Evolutionary conservation across 2,113 vertebrate species (phyloP).

Genomic region (Xenus cinereus): DNA sequence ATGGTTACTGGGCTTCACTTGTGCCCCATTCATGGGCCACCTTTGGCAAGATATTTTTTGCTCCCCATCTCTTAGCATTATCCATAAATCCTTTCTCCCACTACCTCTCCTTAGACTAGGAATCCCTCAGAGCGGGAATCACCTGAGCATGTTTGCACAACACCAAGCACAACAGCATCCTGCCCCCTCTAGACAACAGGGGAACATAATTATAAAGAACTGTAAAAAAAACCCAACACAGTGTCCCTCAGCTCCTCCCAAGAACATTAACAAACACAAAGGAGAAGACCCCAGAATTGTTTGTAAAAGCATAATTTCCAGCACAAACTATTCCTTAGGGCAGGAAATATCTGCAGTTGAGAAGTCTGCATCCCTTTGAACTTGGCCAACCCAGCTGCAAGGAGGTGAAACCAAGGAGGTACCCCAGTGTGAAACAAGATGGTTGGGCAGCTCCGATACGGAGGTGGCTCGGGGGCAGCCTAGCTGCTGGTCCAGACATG

Average conservation of each 20-base stretch:
- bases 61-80: background rate
- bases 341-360: background rate
- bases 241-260: background rate
- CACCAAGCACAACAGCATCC: rapidly evolving
- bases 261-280: background rate
- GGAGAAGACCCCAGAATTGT: background rate
- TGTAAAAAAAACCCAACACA: rapidly evolving
- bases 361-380: background rate
- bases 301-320: background rate
- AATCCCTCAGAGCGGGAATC: background rate
- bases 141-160: background rate
- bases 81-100: background rate
- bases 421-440: rapidly evolving
- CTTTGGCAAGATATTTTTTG: background rate
- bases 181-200: background rate
- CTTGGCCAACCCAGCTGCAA: background rate
- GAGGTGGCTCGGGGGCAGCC: background rate
- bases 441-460: rapidly evolving
- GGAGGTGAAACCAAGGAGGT: background rate
- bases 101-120: background rate
- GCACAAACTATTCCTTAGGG: background rate
- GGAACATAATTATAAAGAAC: background rate
- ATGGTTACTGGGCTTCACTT: background rate
- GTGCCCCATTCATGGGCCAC: background rate
- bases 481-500: background rate